Percentiles rank a stretch among this genome's conserved stretches.
These are phyloP conservation scores for Conus ventricosus DNA, from an alignment of 1,140 invertebrate species.

Conservation along the genomic window DNA sequence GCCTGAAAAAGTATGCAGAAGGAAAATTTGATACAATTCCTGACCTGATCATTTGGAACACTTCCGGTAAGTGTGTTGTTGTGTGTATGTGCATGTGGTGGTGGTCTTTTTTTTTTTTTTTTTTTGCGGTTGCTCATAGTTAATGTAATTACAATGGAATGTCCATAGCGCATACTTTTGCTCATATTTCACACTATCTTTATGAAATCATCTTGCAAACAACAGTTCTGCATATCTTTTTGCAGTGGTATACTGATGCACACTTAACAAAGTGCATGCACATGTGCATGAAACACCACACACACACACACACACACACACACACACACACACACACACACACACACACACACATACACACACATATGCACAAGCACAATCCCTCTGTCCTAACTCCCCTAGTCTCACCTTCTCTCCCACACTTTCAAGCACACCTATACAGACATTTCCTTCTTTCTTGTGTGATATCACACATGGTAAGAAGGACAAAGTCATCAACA, in stretches of 20 bases:
- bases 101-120: background rate
- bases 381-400: too few species aligned
- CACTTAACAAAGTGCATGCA: too few species aligned
- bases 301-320: background rate
- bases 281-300: background rate
- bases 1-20: conserved; percentile 47
- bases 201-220: too few species aligned
- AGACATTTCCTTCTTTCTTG: background rate
- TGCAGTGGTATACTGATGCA: too few species aligned
- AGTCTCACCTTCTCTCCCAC: too few species aligned
- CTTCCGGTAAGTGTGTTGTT: conserved; percentile 51
- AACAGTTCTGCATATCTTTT: too few species aligned
- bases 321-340: background rate
- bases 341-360: background rate
- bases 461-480: too few species aligned
- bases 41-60: conserved; percentile 57
- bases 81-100: background rate
- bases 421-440: background rate
- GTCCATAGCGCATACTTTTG: too few species aligned
- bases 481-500: too few species aligned
- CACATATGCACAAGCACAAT: background rate
- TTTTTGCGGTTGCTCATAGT: too few species aligned
- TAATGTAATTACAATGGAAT: too few species aligned
- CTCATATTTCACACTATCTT: too few species aligned
- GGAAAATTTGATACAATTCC: conserved; percentile 60